A percentile compares a stretch with the other conserved stretches of the same genome.
These are phyloP conservation scores for Syngnathus acus DNA, from an alignment of 2,797 vertebrate genomes.

Conservation along the genomic window DNA sequence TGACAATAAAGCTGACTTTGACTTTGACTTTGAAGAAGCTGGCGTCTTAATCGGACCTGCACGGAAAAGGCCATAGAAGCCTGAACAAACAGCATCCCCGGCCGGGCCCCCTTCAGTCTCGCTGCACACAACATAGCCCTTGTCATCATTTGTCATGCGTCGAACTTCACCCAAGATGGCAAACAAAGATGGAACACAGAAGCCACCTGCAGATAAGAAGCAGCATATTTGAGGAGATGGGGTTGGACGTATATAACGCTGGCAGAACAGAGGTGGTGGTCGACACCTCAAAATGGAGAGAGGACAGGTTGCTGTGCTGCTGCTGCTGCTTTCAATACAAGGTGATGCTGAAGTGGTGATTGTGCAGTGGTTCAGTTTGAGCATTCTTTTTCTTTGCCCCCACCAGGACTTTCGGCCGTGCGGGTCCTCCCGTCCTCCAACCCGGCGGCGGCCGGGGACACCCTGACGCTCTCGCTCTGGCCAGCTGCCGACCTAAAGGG, in stretches of 20 bases:
- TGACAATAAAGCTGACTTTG: too few species aligned
- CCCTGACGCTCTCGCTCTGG: conserved; percentile 39
- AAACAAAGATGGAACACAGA: conserved; percentile 26
- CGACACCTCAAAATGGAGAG: conserved; percentile 38
- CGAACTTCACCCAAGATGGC: conserved; percentile 17
- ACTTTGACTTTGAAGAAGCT: too few species aligned
- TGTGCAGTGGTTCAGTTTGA: not conserved
- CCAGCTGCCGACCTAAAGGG: conserved; percentile 15
- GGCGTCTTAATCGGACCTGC: not conserved
- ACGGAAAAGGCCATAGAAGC: not conserved
- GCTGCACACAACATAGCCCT: conserved; percentile 20
- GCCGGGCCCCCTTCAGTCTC: not conserved
- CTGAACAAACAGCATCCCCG: not conserved
- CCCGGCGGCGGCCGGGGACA: conserved; percentile 34
- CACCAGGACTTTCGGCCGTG: conserved; percentile 30
- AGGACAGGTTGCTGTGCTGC: conserved; percentile 17
- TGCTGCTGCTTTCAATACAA: conserved; percentile 25
- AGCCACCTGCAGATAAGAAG: conserved; percentile 49
- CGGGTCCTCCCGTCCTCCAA: conserved; percentile 41
- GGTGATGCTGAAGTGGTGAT: conserved; percentile 31
- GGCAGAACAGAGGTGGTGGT: not conserved
- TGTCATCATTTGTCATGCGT: conserved; percentile 51
- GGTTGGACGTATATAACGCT: conserved; percentile 41
- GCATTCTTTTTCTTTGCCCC: not conserved
- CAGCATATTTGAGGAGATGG: conserved; percentile 19